Evolutionary conservation across 2,113 vertebrate species (phyloP).

Genomic region (Hippoglossus stenolepis): DNA sequence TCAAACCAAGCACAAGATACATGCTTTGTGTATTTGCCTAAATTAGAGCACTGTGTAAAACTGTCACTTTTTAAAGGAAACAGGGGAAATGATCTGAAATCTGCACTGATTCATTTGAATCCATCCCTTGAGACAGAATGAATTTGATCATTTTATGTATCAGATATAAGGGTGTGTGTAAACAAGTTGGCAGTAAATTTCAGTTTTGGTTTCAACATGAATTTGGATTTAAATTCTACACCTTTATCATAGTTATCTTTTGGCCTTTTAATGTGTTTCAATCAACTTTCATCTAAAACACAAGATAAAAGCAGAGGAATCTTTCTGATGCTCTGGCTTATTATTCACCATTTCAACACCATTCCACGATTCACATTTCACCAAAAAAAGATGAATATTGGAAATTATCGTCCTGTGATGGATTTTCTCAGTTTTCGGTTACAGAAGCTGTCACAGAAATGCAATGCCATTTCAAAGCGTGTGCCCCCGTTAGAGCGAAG

Average conservation of each 20-base stretch:
- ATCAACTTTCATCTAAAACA: constrained; percentile 26
- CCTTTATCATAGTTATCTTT: constrained; percentile 3
- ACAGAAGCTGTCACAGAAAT: constrained; percentile 40
- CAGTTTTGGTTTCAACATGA: constrained; percentile 37
- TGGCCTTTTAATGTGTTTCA: constrained; percentile 37
- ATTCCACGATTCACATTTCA: constrained; percentile 39
- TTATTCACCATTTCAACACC: constrained; percentile 27
- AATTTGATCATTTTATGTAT: constrained; percentile 34
- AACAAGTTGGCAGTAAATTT: constrained; percentile 35
- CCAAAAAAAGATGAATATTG: constrained; percentile 27
- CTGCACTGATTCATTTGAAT: constrained; percentile 52
- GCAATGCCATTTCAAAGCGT: constrained; percentile 62
- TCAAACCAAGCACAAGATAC: constrained; percentile 61
- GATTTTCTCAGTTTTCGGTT: constrained; percentile 17
- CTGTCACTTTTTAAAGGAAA: constrained; percentile 35
- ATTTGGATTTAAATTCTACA: constrained; percentile 48
- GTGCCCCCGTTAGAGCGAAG: constrained; percentile 24
- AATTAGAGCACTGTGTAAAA: constrained; percentile 69
- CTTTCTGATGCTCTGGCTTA: constrained; percentile 18
- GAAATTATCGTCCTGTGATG: background rate
- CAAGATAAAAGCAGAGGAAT: constrained; percentile 19
- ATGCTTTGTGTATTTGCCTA: constrained; percentile 62
- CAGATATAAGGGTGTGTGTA: constrained; percentile 32
- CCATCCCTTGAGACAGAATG: constrained; percentile 36
- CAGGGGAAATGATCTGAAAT: constrained; percentile 52